Evolutionary conservation across 2,888 invertebrate genomes (phyloP).

Genomic region (Ferrisia virgata): DNA sequence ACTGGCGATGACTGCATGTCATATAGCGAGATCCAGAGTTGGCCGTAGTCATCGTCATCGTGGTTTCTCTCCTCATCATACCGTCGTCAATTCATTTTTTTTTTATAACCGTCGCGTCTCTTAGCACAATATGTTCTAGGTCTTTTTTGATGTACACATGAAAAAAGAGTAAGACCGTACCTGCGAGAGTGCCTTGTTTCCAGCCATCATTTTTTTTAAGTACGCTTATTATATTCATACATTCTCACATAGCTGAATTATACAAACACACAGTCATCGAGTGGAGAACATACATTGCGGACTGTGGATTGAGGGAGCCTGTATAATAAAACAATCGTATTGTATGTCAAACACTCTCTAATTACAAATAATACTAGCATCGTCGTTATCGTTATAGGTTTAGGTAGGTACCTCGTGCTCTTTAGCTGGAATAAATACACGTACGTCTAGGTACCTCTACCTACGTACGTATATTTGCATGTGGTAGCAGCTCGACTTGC

Average conservation of each 20-base stretch:
- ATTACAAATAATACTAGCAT: conserved; percentile 41
- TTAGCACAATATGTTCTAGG: too few species aligned
- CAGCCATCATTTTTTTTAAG: too few species aligned
- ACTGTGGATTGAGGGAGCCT: background rate
- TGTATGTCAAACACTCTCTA: conserved; percentile 38
- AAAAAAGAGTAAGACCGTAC: background rate
- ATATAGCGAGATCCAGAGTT: background rate
- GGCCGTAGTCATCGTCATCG: background rate
- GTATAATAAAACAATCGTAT: conserved; percentile 36
- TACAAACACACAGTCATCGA: too few species aligned
- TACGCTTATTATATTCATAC: background rate
- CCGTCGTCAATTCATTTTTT: too few species aligned
- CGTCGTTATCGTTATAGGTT: background rate
- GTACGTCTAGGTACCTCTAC: too few species aligned
- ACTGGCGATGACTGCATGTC: background rate
- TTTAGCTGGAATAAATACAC: too few species aligned
- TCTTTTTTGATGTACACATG: background rate
- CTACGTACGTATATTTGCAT: background rate
- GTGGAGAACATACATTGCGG: too few species aligned
- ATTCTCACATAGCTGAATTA: too few species aligned
- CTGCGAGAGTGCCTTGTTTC: background rate
- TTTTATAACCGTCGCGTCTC: too few species aligned
- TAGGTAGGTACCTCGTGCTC: too few species aligned
- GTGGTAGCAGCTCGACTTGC: background rate
- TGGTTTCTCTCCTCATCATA: background rate